Conservation (phyloP, 2,888 invertebrate species). For the Eupithecia inturbata region DNA sequence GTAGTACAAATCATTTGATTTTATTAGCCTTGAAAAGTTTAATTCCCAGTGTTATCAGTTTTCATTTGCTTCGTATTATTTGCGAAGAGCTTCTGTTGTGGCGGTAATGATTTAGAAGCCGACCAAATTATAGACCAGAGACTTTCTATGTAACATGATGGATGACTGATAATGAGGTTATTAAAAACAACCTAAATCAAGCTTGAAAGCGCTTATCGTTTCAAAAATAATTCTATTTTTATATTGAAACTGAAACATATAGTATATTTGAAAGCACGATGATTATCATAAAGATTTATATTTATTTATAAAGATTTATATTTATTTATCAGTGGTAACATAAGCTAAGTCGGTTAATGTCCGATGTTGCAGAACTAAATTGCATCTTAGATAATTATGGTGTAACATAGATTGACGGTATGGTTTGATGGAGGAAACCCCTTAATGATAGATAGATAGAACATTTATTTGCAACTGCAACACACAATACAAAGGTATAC, state of each 20-base stretch:
- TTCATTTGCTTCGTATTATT: constrained; percentile 12
- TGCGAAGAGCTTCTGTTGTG: neutral
- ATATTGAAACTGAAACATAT: no score
- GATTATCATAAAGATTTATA: neutral
- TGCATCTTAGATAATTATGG: constrained; percentile 22
- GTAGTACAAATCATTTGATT: constrained; percentile 34
- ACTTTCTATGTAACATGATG: no score
- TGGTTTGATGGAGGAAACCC: constrained; percentile 18
- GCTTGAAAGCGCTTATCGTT: neutral
- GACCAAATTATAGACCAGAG: neutral
- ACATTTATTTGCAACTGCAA: no score
- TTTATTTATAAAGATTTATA: neutral
- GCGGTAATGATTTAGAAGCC: constrained; percentile 9
- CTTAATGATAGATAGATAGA: no score
- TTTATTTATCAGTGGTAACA: neutral
- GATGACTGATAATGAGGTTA: no score
- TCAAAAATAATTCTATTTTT: no score
- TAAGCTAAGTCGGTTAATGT: constrained; percentile 26
- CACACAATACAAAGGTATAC: no score
- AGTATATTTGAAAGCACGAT: neutral
- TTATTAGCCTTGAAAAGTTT: constrained; percentile 26
- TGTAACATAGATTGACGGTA: constrained; percentile 1
- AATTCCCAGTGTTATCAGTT: neutral
- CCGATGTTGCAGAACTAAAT: constrained; percentile 28
- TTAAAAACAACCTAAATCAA: neutral